Evolutionary conservation across 2,888 invertebrate genomes (phyloP).

Genomic region (Leptarthrus brevirostris): DNA sequence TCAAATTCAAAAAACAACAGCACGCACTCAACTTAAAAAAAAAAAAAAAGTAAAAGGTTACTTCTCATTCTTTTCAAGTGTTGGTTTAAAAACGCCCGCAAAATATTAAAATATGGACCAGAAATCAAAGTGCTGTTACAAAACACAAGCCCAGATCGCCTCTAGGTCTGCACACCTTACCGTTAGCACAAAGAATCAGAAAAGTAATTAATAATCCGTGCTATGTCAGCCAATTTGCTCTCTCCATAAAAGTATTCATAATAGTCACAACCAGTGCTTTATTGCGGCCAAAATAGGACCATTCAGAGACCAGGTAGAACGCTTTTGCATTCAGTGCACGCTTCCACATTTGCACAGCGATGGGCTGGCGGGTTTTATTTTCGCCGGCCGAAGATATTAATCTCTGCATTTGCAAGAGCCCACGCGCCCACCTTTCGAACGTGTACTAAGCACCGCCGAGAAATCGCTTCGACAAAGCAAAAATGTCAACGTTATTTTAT

Average conservation of each 20-base stretch:
- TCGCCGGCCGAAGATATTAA: conserved; percentile 20
- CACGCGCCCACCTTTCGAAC: conserved; percentile 12
- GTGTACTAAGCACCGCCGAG: neutral
- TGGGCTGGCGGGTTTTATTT: neutral
- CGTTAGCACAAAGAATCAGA: neutral
- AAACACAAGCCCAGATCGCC: neutral
- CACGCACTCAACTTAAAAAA: no score
- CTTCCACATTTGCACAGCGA: neutral
- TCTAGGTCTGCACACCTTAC: neutral
- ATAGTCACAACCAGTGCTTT: neutral
- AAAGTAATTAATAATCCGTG: conserved; percentile 4
- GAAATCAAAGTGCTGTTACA: neutral
- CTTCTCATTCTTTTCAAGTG: no score
- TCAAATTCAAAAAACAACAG: no score
- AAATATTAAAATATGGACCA: no score
- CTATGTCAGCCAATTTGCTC: conserved; percentile 16
- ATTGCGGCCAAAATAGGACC: conserved; percentile 8
- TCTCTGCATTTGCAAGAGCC: conserved; percentile 23
- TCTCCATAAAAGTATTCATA: conserved; percentile 2
- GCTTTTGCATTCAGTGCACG: conserved; percentile 4
- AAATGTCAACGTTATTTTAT: conserved; percentile 4
- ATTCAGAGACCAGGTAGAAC: conserved; percentile 1
- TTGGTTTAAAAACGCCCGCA: no score
- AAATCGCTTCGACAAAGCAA: neutral
- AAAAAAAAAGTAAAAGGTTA: no score